These are phyloP conservation scores for Escarpia spicata DNA, from an alignment of 2,888 invertebrate species.

Conservation along the genomic window DNA sequence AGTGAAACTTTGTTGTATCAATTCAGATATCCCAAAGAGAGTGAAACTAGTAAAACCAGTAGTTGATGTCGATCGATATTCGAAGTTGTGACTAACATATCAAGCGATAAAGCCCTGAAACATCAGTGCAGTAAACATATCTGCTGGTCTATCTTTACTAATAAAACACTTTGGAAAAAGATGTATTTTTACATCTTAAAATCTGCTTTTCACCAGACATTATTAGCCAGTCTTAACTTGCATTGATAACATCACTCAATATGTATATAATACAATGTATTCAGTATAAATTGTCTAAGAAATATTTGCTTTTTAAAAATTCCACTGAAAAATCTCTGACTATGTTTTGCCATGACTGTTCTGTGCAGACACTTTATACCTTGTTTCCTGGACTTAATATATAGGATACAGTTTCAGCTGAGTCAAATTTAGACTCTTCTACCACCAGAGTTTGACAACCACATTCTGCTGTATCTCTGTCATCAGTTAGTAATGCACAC, in stretches of 20 bases:
- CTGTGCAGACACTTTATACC: too few relatives aligned
- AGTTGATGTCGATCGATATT: not conserved
- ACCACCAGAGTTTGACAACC: not conserved
- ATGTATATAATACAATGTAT: not conserved
- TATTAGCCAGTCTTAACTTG: not conserved
- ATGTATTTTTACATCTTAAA: not conserved
- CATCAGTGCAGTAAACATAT: not conserved
- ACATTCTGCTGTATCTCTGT: not conserved
- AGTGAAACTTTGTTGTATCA: conserved; percentile 8
- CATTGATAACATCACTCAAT: not conserved
- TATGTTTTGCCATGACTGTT: too few relatives aligned
- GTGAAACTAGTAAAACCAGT: not conserved
- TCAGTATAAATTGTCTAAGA: not conserved
- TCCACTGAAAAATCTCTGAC: too few relatives aligned
- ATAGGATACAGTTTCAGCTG: not conserved
- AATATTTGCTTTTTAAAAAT: too few relatives aligned
- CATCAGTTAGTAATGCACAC: not conserved
- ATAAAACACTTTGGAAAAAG: not conserved
- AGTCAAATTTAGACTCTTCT: not conserved
- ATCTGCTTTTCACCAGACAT: not conserved
- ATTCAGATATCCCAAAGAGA: not conserved
- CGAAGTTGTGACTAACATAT: not conserved
- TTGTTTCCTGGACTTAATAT: not conserved
- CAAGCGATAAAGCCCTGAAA: not conserved
- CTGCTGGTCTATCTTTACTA: not conserved